Base-by-base conservation (phyloP, 2,797 vertebrate species). In the Neosilurus hyrtlii region DNA sequence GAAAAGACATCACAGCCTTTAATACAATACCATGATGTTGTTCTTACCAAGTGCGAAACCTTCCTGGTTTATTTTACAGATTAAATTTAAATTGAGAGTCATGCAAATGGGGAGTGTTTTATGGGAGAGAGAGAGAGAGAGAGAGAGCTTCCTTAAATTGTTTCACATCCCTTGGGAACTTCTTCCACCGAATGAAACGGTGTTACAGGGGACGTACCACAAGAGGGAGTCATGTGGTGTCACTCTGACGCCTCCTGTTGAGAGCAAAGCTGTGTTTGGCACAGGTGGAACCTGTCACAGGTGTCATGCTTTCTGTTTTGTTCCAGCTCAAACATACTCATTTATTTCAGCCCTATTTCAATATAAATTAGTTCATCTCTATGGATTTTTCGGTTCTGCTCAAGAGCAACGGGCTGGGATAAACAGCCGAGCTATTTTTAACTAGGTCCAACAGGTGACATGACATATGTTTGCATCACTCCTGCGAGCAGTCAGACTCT, bases 221-320 rank as follows among this genome's bases (percentile, higher is more conserved):
- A 86, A 89, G 89, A 88, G 88, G 88, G 89, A 82, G 84, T 83
- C 82, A 51, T 85, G 73, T 70, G 24, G 72, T 79, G 65, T 75
- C 52, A 56, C 59, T 56, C 70, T 65, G 74, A 72, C 30, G 30
- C 85, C 83, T 86, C 62, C 59, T 79, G 63, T 62, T 54, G 35
- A 75, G 75, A 67, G 77, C 51, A 26, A 22, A 83, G 68, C 72
- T 70, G 66, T 26, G 12, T 66, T 51, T 76, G 59, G 79, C 70
- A 63, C 63, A 77, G 68, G 77, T 82, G 63, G 37, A 80, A 78
- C 75, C 61, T 79, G 70, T 67, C 43, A 43, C 71, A 68, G 79
- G 72, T 81, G 73, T 80, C 61, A 66, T 57, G 35, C 59, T 57
- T 30, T 65, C 65, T 81, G 79, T 18, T 56, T 22, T 30, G 6